phyloP scores from a whole-genome alignment of 1,140 invertebrate species.

The Zaprionus camerounensis region DNA sequence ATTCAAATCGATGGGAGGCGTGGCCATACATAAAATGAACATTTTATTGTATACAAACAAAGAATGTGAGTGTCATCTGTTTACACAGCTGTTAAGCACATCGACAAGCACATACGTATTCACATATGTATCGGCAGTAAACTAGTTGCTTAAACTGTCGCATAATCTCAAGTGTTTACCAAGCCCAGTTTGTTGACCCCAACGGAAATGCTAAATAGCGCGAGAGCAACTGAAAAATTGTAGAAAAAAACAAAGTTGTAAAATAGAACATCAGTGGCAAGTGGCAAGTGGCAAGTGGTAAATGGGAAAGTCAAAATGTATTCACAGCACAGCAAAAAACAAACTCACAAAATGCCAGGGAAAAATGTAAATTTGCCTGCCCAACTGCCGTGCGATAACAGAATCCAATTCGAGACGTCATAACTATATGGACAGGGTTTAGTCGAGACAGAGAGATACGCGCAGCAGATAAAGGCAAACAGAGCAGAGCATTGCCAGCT shows the following conservation, averaged over 20 bases:
- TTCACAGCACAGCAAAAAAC: slow-evolving; percentile 20
- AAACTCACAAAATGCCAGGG: slow-evolving; percentile 29
- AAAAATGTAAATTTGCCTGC: slow-evolving; percentile 63
- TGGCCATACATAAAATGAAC: slow-evolving; percentile 26
- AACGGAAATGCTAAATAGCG: slow-evolving; percentile 63
- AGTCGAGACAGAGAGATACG: not conserved
- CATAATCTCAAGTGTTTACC: slow-evolving; percentile 23
- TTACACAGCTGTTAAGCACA: slow-evolving; percentile 19
- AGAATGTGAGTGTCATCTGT: slow-evolving; percentile 7
- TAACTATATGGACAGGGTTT: slow-evolving; percentile 34
- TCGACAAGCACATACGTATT: not conserved
- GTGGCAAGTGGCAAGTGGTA: slow-evolving; percentile 15
- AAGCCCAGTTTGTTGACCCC: slow-evolving; percentile 60
- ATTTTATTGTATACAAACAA: slow-evolving; percentile 41
- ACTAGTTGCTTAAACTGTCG: slow-evolving; percentile 43
- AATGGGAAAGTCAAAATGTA: slow-evolving; percentile 14
- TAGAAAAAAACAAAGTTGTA: slow-evolving; percentile 72
- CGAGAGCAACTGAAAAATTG: slow-evolving; percentile 61
- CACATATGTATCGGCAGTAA: slow-evolving; percentile 32
- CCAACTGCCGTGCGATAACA: slow-evolving; percentile 45
- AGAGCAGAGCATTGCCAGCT: slow-evolving; percentile 41
- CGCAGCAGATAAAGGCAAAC: not conserved
- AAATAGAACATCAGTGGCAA: slow-evolving; percentile 51
- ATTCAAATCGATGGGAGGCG: not conserved
- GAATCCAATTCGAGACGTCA: slow-evolving; percentile 60